Conservation (phyloP, 2,888 invertebrate genomes). For the Balanococcus diminutus region DNA sequence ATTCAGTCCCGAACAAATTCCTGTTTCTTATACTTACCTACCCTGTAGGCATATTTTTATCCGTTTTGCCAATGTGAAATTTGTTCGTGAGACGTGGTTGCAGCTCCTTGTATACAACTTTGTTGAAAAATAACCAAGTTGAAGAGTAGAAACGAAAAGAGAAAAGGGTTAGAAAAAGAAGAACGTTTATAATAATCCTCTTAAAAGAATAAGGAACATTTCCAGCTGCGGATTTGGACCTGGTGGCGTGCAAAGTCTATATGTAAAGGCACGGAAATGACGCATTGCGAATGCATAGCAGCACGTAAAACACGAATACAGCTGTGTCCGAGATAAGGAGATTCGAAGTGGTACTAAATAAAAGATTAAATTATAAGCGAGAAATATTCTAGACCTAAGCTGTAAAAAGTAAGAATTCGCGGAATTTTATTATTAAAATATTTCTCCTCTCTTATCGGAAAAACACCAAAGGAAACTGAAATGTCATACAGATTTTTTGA, state of each 20-base stretch:
- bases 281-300: background rate
- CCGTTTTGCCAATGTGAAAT: background rate
- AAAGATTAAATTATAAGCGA: conserved; percentile 15
- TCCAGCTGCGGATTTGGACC: background rate
- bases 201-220: background rate
- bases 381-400: conserved; percentile 19
- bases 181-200: conserved; percentile 1
- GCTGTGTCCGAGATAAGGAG: conserved; percentile 5
- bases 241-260: background rate
- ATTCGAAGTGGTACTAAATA: conserved; percentile 20
- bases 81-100: background rate
- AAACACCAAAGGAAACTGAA: conserved; percentile 8
- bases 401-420: conserved; percentile 1
- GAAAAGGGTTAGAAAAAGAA: background rate
- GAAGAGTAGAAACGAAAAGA: background rate
- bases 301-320: conserved; percentile 29
- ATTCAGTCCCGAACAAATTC: background rate
- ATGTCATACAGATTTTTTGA: conserved; percentile 9
- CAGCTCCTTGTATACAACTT: background rate
- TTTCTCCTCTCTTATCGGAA: background rate
- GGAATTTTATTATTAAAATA: conserved; percentile 34
- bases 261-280: background rate
- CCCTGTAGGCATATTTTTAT: too few relatives aligned
- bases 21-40: too few relatives aligned
- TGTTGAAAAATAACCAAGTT: background rate